Percentiles rank a stretch among this genome's conserved stretches.
Evolutionary conservation across 2,797 vertebrate species (phyloP).

Genomic region (Acestrorhynchus altus): DNA sequence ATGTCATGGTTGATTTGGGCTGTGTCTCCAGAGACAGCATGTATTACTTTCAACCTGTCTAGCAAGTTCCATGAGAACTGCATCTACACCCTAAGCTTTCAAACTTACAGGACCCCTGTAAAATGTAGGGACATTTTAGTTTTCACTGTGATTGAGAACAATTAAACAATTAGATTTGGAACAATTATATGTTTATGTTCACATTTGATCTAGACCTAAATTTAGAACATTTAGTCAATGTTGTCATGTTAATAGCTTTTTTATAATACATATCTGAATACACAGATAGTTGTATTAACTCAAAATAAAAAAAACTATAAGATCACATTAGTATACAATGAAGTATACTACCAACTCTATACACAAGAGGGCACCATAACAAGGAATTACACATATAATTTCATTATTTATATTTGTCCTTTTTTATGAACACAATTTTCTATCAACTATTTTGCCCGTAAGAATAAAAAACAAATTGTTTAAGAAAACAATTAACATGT

Average conservation of each 20-base stretch:
- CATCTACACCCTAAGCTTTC: conserved; percentile 4
- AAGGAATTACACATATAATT: too few relatives aligned
- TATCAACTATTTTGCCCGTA: too few relatives aligned
- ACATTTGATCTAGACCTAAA: background rate
- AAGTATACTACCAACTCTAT: conserved; percentile 17
- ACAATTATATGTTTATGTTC: background rate
- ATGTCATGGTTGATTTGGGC: conserved; percentile 69
- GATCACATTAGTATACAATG: background rate
- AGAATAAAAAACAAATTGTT: background rate
- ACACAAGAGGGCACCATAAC: background rate
- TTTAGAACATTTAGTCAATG: background rate
- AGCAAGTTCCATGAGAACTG: conserved; percentile 59
- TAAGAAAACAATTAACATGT: background rate
- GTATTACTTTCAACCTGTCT: conserved; percentile 74
- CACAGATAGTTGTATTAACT: too few relatives aligned
- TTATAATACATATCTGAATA: background rate
- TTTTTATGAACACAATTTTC: background rate
- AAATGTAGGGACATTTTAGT: background rate
- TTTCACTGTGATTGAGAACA: background rate
- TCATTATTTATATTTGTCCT: background rate
- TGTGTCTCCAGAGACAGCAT: conserved; percentile 60
- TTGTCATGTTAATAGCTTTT: background rate
- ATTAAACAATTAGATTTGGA: background rate
- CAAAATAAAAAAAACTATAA: too few relatives aligned
- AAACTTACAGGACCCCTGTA: background rate